Evolutionary conservation across 2,113 vertebrate species (phyloP).

Genomic region (Hemiscyllium ocellatum): DNA sequence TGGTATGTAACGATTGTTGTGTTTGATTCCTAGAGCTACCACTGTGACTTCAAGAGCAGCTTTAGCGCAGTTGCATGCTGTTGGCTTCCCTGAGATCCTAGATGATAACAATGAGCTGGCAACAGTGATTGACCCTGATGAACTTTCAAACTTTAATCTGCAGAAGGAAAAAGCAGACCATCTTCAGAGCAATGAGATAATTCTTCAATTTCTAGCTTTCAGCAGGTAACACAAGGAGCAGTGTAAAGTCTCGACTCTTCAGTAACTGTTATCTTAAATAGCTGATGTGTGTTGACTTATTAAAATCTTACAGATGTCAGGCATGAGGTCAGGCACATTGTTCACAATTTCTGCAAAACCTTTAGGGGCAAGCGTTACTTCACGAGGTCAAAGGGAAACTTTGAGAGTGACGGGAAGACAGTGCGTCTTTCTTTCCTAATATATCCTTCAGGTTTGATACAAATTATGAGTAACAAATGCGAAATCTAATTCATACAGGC

Average conservation of each 20-base stretch:
- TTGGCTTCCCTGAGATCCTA: constrained; percentile 70
- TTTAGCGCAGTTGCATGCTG: constrained; percentile 61
- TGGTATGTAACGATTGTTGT: neutral
- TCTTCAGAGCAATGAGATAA: constrained; percentile 72
- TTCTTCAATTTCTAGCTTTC: constrained; percentile 84
- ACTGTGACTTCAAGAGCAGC: constrained; percentile 64
- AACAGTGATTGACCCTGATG: constrained; percentile 59
- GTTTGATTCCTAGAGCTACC: constrained; percentile 52
- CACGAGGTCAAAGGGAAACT: neutral
- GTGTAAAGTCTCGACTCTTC: neutral
- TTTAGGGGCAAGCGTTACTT: neutral
- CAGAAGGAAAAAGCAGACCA: constrained; percentile 68
- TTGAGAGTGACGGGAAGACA: neutral
- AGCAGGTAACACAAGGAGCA: constrained; percentile 62
- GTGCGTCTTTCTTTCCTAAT: neutral
- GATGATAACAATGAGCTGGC: constrained; percentile 62
- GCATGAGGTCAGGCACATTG: neutral
- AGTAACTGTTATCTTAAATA: neutral
- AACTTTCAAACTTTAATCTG: constrained; percentile 57
- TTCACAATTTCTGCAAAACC: neutral
- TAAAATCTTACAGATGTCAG: neutral
- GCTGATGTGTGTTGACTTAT: neutral
- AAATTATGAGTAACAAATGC: neutral
- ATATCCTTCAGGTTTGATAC: neutral
- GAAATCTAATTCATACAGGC: neutral